A percentile compares a stretch with the other conserved stretches of the same genome.
Evolutionary conservation across 1,140 invertebrate species (phyloP).

Genomic region (Solenopsis invicta): DNA sequence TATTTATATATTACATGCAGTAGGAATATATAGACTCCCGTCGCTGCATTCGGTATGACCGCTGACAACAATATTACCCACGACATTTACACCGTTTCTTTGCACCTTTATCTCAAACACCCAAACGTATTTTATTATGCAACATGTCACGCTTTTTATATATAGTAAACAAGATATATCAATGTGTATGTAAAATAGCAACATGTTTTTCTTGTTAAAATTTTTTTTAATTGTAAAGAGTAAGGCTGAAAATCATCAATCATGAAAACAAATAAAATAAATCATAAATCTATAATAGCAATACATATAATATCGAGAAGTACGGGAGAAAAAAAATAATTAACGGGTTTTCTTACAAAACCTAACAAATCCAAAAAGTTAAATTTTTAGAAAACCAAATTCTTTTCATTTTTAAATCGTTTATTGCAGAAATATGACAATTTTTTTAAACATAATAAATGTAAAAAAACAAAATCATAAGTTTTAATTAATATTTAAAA

Average conservation of each 20-base stretch:
- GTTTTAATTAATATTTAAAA: too few species aligned
- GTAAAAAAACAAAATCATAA: too few species aligned
- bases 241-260: neutral
- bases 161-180: constrained; percentile 27
- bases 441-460: too few species aligned
- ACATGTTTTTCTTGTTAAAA: neutral
- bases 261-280: too few species aligned
- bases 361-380: too few species aligned
- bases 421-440: too few species aligned
- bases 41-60: constrained; percentile 3
- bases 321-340: neutral
- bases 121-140: constrained; percentile 8
- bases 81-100: constrained; percentile 15
- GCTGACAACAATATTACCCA: constrained; percentile 49
- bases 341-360: too few species aligned
- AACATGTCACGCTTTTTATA: neutral
- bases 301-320: neutral
- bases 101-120: constrained; percentile 34
- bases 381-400: too few species aligned
- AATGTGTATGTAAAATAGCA: neutral
- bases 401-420: too few species aligned
- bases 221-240: neutral
- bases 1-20: neutral
- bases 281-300: neutral
- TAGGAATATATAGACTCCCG: constrained; percentile 21